Conservation (phyloP, 2,113 vertebrate genomes). For the Tinamus guttatus region DNA sequence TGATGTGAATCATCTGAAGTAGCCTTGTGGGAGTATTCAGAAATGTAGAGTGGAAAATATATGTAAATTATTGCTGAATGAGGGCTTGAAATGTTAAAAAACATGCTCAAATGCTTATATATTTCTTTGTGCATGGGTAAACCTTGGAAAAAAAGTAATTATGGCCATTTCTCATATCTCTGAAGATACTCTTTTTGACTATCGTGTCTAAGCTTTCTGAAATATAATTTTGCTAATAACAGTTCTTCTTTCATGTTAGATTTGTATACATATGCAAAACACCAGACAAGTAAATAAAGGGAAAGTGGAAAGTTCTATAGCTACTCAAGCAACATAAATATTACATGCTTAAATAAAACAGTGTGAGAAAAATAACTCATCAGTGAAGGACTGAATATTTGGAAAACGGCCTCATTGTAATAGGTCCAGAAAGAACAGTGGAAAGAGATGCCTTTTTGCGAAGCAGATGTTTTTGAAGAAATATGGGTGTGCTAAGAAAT, state of each 20-base stretch:
- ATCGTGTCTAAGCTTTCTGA: neutral
- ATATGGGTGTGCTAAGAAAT: neutral
- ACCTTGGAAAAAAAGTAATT: neutral
- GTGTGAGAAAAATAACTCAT: neutral
- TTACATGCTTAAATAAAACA: neutral
- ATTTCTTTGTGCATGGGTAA: neutral
- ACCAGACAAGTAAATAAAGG: neutral
- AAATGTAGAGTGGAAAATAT: neutral
- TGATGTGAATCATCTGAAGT: neutral
- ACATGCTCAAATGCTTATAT: neutral
- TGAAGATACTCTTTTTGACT: neutral
- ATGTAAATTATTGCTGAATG: neutral
- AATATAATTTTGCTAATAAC: neutral
- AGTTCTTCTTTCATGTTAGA: neutral
- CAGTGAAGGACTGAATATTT: constrained; percentile 8
- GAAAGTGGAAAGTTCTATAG: neutral
- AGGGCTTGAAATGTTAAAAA: neutral
- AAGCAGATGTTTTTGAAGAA: constrained; percentile 20
- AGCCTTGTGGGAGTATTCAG: neutral
- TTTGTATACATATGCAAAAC: neutral
- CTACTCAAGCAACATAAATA: neutral
- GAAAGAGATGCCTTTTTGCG: neutral
- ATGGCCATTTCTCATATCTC: neutral
- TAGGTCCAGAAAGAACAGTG: neutral
- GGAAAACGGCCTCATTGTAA: neutral